Evolutionary conservation across 1,140 invertebrate genomes (phyloP).

Genomic region (Euglossa dilemma): DNA sequence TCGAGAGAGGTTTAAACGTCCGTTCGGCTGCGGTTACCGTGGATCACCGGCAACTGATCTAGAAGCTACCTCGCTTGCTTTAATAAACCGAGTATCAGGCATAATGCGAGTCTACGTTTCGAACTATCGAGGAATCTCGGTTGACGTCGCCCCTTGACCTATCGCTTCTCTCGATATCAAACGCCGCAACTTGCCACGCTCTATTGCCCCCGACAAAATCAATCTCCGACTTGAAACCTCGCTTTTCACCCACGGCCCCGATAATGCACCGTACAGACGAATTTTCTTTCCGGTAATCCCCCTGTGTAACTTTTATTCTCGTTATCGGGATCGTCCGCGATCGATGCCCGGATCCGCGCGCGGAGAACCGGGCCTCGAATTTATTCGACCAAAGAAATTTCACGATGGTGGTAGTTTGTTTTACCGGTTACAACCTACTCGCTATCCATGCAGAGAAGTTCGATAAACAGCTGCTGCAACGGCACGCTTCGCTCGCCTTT

Average conservation of each 20-base stretch:
- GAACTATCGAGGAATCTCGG: slow-evolving; percentile 44
- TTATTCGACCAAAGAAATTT: no score
- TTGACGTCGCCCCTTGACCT: slow-evolving; percentile 64
- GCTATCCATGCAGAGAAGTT: background rate
- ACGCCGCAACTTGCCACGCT: slow-evolving; percentile 56
- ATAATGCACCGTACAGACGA: slow-evolving; percentile 31
- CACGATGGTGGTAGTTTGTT: background rate
- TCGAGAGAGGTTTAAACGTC: background rate
- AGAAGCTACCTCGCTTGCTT: background rate
- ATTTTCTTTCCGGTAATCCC: background rate
- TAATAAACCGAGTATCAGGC: slow-evolving; percentile 57
- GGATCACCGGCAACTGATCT: background rate
- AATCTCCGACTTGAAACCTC: slow-evolving; percentile 13
- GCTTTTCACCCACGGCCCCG: slow-evolving; percentile 9
- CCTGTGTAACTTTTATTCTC: background rate
- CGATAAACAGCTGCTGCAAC: background rate
- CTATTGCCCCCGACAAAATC: slow-evolving; percentile 54
- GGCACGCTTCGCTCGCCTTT: background rate
- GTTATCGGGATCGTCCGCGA: background rate
- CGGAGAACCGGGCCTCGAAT: background rate
- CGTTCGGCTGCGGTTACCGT: background rate
- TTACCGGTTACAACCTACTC: background rate
- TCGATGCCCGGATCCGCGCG: background rate
- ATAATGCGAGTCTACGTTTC: slow-evolving; percentile 52
- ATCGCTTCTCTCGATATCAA: slow-evolving; percentile 49